Evolutionary conservation across 1,140 invertebrate genomes (phyloP).

Genomic region (Glomeris maerens): DNA sequence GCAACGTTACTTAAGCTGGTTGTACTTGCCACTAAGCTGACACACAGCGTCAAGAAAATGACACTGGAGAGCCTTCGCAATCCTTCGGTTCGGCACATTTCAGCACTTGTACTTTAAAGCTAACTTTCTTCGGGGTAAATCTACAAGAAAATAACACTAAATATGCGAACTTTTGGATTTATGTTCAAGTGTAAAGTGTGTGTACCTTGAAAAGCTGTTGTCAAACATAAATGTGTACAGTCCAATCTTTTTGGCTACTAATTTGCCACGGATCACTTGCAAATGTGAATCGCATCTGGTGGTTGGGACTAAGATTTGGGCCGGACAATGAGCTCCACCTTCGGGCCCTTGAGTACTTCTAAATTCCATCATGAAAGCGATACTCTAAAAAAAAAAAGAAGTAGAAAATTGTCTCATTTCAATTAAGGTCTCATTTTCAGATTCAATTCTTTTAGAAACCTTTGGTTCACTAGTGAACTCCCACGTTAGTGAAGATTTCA

Average conservation of each 20-base stretch:
- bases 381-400: neutral
- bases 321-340: constrained; percentile 11
- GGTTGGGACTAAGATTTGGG: constrained; percentile 22
- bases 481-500: neutral
- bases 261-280: constrained; percentile 25
- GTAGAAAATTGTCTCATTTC: neutral
- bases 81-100: no score
- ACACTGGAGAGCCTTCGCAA: no score
- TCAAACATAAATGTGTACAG: constrained; percentile 30
- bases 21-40: no score
- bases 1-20: no score
- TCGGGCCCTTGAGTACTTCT: neutral
- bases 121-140: constrained; percentile 1
- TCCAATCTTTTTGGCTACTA: constrained; percentile 25
- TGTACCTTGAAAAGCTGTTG: constrained; percentile 29
- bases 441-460: neutral
- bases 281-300: constrained; percentile 29
- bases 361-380: neutral
- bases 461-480: constrained; percentile 1
- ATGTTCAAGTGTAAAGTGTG: no score
- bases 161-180: no score
- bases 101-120: no score
- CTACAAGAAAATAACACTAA: no score
- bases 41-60: no score
- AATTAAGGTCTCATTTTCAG: neutral